These are phyloP conservation scores for Nothobranchius kuhntae DNA, from an alignment of 2,113 vertebrate species.

Conservation along the genomic window DNA sequence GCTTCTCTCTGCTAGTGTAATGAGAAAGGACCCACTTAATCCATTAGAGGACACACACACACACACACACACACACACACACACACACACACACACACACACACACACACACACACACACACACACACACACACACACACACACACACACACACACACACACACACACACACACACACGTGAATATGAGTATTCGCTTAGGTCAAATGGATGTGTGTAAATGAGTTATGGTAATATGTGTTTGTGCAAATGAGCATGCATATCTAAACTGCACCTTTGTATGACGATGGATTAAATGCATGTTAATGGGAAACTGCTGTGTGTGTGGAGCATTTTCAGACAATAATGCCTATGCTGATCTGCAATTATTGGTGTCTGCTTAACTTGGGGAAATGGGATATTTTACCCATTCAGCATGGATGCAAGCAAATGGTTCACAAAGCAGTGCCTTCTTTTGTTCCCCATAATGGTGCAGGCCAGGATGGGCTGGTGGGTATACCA, in stretches of 20 bases:
- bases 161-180: constrained; percentile 13
- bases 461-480: background rate
- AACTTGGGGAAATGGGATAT: constrained; percentile 5
- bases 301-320: constrained; percentile 17
- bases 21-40: constrained; percentile 61
- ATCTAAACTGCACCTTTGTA: constrained; percentile 15
- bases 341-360: constrained; percentile 18
- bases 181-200: constrained; percentile 52
- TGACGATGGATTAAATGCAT: background rate
- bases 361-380: constrained; percentile 8
- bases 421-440: constrained; percentile 28
- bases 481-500: background rate
- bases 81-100: too few relatives aligned
- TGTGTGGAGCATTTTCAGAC: constrained; percentile 29
- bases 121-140: constrained; percentile 18
- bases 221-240: constrained; percentile 32
- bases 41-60: constrained; percentile 47
- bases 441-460: constrained; percentile 4
- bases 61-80: constrained; percentile 13
- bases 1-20: constrained; percentile 64
- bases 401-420: constrained; percentile 3
- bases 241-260: constrained; percentile 15
- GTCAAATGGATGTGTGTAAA: constrained; percentile 40
- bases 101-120: constrained; percentile 26
- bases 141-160: too few relatives aligned